Evolutionary conservation across 2,113 vertebrate species (phyloP).

Genomic region (Brachyhypopomus occidentalis): DNA sequence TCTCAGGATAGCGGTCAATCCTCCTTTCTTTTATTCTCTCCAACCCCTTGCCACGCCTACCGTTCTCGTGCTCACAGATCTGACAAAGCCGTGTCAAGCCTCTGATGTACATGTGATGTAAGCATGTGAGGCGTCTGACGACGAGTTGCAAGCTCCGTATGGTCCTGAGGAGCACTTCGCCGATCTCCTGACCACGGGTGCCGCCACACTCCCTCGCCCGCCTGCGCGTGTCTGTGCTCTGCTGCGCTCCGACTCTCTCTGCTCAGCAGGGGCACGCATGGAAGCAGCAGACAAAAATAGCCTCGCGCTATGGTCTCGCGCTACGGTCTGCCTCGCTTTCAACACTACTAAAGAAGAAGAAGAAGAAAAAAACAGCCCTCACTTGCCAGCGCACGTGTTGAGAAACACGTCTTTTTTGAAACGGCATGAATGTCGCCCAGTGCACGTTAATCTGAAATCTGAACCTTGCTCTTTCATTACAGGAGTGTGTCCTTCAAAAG

Average conservation of each 20-base stretch:
- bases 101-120: slow-evolving; percentile 47
- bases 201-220: slow-evolving; percentile 18
- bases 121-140: background rate
- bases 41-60: background rate
- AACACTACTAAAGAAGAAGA: slow-evolving; percentile 42
- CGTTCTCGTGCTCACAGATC: too few species aligned
- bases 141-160: slow-evolving; percentile 60
- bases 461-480: slow-evolving; percentile 11
- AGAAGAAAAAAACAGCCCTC: slow-evolving; percentile 43
- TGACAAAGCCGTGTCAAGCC: background rate
- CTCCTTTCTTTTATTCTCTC: background rate
- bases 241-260: slow-evolving; percentile 63
- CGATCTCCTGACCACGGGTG: slow-evolving; percentile 60
- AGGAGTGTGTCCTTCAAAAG: slow-evolving; percentile 23
- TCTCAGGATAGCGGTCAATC: too few species aligned
- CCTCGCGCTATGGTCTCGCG: slow-evolving; percentile 44
- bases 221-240: slow-evolving; percentile 42
- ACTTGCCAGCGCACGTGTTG: slow-evolving; percentile 32
- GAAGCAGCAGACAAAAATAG: slow-evolving; percentile 67
- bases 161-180: slow-evolving; percentile 57
- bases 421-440: background rate
- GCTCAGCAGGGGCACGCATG: slow-evolving; percentile 58
- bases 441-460: slow-evolving; percentile 1
- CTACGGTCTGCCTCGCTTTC: slow-evolving; percentile 51
- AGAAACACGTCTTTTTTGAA: slow-evolving; percentile 23